phyloP scores from a whole-genome alignment of 1,140 invertebrate species.

The Aphelenchoides fujianensis region DNA sequence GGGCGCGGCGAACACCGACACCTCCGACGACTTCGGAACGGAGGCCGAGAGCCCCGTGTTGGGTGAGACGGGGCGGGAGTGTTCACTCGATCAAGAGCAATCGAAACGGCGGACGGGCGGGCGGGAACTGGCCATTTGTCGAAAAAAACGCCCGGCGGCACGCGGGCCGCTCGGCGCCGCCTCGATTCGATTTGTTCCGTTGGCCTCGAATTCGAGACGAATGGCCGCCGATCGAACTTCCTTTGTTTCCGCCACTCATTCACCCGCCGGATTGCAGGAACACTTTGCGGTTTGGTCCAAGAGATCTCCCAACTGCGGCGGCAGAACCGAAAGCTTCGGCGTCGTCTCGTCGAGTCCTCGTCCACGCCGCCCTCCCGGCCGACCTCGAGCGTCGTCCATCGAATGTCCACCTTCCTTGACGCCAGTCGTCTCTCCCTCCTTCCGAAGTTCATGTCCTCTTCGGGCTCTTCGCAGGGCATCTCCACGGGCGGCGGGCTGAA shows the following conservation, averaged over 20 bases:
- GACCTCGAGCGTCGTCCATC: slow-evolving; percentile 12
- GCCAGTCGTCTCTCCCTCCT: background rate
- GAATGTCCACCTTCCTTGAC: slow-evolving; percentile 16
- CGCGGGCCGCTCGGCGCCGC: no score
- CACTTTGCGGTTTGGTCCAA: slow-evolving; percentile 31
- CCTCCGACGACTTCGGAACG: slow-evolving; percentile 20
- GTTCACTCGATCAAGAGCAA: no score
- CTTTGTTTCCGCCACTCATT: no score
- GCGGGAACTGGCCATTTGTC: no score
- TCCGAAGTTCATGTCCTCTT: slow-evolving; percentile 12
- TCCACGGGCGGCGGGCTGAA: background rate
- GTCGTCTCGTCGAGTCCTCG: slow-evolving; percentile 20
- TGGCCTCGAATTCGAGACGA: no score
- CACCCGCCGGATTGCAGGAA: no score
- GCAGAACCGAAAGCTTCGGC: slow-evolving; percentile 29
- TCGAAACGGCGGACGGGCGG: no score
- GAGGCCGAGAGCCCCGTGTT: slow-evolving; percentile 23
- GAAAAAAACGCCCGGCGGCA: no score
- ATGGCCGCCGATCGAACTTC: no score
- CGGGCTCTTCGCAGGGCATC: background rate
- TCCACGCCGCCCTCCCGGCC: slow-evolving; percentile 15
- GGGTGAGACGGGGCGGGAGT: no score
- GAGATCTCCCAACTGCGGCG: slow-evolving; percentile 36
- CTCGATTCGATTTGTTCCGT: no score
- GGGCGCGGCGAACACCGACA: slow-evolving; percentile 26